A percentile compares a stretch with the other conserved stretches of the same genome.
These are phyloP conservation scores for Pteropus alecto DNA, from an alignment of 2,113 vertebrate genomes.

Conservation along the genomic window DNA sequence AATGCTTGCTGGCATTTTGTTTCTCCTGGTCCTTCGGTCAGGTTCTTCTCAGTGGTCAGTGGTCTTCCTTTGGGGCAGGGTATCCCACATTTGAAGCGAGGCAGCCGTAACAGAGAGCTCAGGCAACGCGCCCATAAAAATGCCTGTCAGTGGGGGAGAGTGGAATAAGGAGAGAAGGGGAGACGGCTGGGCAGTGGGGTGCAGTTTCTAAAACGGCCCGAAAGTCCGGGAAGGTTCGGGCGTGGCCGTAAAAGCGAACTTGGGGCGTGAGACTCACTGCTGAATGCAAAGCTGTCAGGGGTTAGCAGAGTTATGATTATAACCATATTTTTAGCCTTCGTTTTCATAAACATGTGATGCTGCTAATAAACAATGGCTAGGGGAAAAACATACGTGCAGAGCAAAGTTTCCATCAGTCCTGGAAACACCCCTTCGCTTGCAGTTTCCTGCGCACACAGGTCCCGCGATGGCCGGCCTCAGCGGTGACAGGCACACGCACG, in stretches of 20 bases:
- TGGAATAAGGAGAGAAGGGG: not conserved
- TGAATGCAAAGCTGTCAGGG: not conserved
- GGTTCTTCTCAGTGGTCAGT: not conserved
- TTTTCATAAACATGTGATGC: not conserved
- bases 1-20: not conserved
- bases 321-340: not conserved
- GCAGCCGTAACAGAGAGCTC: not conserved
- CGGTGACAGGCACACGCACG: not conserved
- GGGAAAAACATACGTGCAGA: not conserved
- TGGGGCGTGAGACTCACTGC: not conserved
- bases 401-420: not conserved
- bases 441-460: not conserved
- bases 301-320: not conserved
- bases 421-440: not conserved
- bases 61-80: not conserved
- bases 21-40: not conserved
- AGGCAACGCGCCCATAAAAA: not conserved
- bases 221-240: not conserved
- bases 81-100: not conserved
- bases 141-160: not conserved
- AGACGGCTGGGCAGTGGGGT: not conserved
- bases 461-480: not conserved
- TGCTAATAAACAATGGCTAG: constrained; percentile 1
- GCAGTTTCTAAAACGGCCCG: not conserved
- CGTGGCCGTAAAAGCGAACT: not conserved